Evolutionary conservation across 2,113 vertebrate species (phyloP), one percentile per base, ranked within the genome.

Genomic region (Aegotheles bennettii): DNA sequence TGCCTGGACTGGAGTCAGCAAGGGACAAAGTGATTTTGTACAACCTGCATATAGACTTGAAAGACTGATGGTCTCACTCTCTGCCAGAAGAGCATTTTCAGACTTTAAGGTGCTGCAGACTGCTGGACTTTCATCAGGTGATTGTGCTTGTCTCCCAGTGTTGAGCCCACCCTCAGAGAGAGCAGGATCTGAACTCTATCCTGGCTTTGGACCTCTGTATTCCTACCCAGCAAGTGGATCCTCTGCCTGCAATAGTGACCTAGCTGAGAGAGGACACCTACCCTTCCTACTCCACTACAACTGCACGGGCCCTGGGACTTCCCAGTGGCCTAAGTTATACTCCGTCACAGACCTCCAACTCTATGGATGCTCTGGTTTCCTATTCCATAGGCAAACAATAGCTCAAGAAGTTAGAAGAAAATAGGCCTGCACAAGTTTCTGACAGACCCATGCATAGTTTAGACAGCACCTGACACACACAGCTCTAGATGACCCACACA

Each of bases 1-100:
- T 59, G 14, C n/a, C 54, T 87, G 83, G 76, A 24, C 42, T 54
- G 26, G 23, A 86, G 67, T 31, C 90, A 96, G 79, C 35, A 86
- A 69, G 50, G 18, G 51, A 43, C 43, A 92, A 91, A 71, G 1
- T n/a, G 64, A 38, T 50, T 96, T 90, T 16, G 60, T 67, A 28
- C 50, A 47, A 21, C 5, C 1, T 13, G 16, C 13, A 25, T 10
- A 21, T 35, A n/a, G n/a, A 33, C n/a, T 60, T 42, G 33, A 25
- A 56, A 94, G 40, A 48, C 50, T 90, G 36, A 73, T 0, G 9
- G 4, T 60, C 35, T 70, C 47, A 29, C 38, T 45, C 15, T 67
- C 42, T 74, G 29, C 7, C 42, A 53, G 36, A 85, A 69, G 28
- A 63, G 13, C 33, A 33, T 73, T 77, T 82, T n/a, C 28, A 86